Conservation (phyloP, 2,113 vertebrate genomes). For the Canis aureus region DNA sequence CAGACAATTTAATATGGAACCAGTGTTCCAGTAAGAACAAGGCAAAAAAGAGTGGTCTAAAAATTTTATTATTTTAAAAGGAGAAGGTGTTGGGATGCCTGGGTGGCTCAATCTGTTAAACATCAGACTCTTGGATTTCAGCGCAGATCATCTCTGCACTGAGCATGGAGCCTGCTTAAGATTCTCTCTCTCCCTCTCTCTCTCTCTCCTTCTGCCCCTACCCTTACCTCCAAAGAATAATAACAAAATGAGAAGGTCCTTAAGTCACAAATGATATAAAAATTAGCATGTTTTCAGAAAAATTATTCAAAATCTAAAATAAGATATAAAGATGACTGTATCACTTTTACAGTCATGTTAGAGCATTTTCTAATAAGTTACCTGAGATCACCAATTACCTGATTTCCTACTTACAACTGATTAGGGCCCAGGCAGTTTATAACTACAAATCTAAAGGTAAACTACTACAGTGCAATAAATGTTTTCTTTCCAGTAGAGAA, state of each 20-base stretch:
- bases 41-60: background rate
- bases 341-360: background rate
- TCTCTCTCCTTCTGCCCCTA: background rate
- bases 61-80: background rate
- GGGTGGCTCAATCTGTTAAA: background rate
- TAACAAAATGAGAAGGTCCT: background rate
- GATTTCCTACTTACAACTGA: background rate
- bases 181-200: background rate
- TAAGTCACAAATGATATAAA: background rate
- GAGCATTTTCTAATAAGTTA: background rate
- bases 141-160: background rate
- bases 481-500: background rate
- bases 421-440: background rate
- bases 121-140: background rate
- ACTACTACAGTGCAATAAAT: background rate
- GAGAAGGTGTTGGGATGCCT: background rate
- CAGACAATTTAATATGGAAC: background rate
- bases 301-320: constrained; percentile 39
- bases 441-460: constrained; percentile 6
- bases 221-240: background rate
- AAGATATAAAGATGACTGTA: background rate
- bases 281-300: background rate
- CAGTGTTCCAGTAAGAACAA: background rate
- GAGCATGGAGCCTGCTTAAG: background rate
- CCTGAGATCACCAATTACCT: background rate